Conservation (phyloP, 2,113 vertebrate species). For the Triplophysa rosa region DNA sequence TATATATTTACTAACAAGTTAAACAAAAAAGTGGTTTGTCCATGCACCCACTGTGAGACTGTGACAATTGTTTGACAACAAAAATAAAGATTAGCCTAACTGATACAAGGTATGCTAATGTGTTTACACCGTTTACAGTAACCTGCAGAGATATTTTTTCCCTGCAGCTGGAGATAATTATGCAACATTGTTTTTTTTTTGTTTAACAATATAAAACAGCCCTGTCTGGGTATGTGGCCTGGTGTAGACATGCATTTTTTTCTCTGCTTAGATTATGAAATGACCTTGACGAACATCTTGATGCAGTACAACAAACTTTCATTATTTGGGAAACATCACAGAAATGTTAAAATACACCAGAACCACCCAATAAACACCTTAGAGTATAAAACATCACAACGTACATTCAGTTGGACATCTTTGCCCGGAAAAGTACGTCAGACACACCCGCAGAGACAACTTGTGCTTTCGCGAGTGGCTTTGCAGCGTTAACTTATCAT, state of each 20-base stretch:
- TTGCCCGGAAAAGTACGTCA: neutral
- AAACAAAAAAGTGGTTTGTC: neutral
- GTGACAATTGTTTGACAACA: neutral
- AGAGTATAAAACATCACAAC: neutral
- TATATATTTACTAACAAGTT: no score
- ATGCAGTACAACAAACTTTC: neutral
- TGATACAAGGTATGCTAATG: conserved; percentile 14
- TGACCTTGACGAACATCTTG: neutral
- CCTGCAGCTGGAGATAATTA: conserved; percentile 22
- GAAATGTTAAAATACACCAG: neutral
- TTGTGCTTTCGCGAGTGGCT: conserved; percentile 31
- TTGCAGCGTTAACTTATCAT: conserved; percentile 47
- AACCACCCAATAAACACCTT: neutral
- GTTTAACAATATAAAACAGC: conserved; percentile 14
- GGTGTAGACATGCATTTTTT: neutral
- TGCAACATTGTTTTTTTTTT: neutral
- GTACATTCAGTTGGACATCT: neutral
- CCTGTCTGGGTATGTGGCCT: conserved; percentile 2
- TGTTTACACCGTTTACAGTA: conserved; percentile 11
- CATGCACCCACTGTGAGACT: neutral
- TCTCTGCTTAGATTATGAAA: neutral
- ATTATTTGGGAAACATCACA: neutral
- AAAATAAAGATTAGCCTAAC: conserved; percentile 3
- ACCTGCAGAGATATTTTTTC: conserved; percentile 19
- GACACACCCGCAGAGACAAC: conserved; percentile 1